Percentiles rank a stretch among this genome's conserved stretches.
Evolutionary conservation across 2,797 vertebrate genomes (phyloP).

Genomic region (Sebastes hubbsi): DNA sequence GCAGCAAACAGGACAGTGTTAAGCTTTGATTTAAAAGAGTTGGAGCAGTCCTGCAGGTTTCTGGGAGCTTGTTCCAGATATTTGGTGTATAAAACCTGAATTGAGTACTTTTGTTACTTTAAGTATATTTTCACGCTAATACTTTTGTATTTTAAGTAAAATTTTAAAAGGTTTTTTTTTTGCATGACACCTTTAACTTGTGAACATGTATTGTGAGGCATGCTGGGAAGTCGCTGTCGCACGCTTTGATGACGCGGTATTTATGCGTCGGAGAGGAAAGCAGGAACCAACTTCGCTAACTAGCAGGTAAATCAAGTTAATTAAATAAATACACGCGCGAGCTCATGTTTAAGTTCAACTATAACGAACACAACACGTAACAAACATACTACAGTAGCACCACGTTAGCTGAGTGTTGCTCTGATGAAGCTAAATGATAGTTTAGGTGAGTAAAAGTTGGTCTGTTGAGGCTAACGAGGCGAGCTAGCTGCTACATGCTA

Average conservation of each 20-base stretch:
- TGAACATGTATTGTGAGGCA: neutral
- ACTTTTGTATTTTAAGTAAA: neutral
- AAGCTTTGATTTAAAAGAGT: too few relatives aligned
- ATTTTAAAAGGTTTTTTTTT: neutral
- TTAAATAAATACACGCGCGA: neutral
- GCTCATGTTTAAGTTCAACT: fast-evolving
- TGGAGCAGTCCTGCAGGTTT: too few relatives aligned
- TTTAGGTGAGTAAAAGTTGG: neutral
- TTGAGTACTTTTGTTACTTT: neutral
- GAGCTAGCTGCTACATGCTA: constrained; percentile 61
- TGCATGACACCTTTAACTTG: neutral
- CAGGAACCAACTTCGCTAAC: constrained; percentile 63
- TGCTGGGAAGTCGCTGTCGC: constrained; percentile 36
- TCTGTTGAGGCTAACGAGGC: constrained; percentile 34
- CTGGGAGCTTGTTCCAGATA: neutral
- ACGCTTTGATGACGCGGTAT: constrained; percentile 58
- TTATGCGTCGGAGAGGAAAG: constrained; percentile 58
- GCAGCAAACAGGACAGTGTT: too few relatives aligned
- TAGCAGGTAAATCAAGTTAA: constrained; percentile 60
- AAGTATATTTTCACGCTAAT: neutral
- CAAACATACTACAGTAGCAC: fast-evolving
- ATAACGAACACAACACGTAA: fast-evolving
- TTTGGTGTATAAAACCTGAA: too few relatives aligned
- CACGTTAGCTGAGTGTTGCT: neutral
- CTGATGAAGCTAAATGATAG: neutral